Evolutionary conservation across 2,797 vertebrate species (phyloP).

Genomic region (Rhabdomys pumilio): DNA sequence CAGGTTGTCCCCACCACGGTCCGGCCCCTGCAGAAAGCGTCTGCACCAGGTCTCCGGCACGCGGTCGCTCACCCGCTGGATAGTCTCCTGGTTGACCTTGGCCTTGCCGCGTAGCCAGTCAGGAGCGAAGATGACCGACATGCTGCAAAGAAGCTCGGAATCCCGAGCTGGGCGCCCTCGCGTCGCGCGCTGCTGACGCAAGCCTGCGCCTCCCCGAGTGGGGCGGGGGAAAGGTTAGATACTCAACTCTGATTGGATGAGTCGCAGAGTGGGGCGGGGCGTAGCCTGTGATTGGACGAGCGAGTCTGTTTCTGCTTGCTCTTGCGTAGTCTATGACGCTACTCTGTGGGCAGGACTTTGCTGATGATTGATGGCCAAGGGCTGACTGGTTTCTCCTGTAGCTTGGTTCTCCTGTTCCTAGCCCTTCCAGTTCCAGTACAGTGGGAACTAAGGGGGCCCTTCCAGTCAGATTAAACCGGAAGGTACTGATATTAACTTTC

Average conservation of each 20-base stretch:
- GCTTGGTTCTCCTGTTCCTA: background rate
- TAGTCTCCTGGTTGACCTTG: constrained; percentile 95
- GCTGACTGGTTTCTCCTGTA: background rate
- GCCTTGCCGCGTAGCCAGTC: constrained; percentile 94
- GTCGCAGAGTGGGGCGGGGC: background rate
- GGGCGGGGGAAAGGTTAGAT: background rate
- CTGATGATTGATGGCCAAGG: background rate
- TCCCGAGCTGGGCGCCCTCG: accelerated
- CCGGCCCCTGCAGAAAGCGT: background rate
- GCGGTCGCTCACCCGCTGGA: constrained; percentile 93
- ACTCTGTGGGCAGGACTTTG: background rate
- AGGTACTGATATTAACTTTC: background rate
- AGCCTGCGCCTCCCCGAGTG: background rate
- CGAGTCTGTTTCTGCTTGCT: accelerated
- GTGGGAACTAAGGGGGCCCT: background rate
- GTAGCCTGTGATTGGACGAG: background rate
- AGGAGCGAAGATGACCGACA: constrained; percentile 96
- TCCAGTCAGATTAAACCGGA: background rate
- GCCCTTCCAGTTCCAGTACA: too few relatives aligned
- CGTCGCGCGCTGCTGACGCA: accelerated
- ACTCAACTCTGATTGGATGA: background rate
- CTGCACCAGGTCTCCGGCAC: background rate
- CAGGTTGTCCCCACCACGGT: background rate
- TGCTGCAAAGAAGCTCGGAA: background rate
- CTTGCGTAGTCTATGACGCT: background rate